A percentile compares a stretch with the other conserved stretches of the same genome.
Conservation (phyloP, 2,888 invertebrate genomes). For the Drosophila formosana region DNA sequence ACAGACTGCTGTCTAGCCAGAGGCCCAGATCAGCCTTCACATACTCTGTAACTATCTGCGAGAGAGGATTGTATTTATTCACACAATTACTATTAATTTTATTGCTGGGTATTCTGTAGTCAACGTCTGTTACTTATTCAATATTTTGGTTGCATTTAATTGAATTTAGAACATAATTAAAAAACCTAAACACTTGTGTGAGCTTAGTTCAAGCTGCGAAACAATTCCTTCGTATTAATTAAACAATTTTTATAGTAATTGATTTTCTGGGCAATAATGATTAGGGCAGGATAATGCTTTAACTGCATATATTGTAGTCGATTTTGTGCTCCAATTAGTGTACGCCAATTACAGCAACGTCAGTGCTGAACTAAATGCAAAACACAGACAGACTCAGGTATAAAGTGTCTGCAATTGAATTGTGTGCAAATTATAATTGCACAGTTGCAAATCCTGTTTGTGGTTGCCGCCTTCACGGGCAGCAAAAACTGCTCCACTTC, state of each 20-base stretch:
- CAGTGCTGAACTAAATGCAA: not conserved
- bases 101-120: conserved; percentile 7
- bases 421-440: conserved; percentile 34
- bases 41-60: conserved; percentile 1
- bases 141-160: conserved; percentile 12
- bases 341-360: conserved; percentile 1
- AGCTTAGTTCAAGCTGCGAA: not conserved
- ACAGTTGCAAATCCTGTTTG: conserved; percentile 23
- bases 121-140: not conserved
- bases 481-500: not conserved
- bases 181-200: conserved; percentile 16
- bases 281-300: conserved; percentile 2
- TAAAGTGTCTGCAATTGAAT: conserved; percentile 25
- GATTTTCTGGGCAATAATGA: conserved; percentile 4
- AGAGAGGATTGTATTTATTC: not conserved
- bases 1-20: conserved; percentile 8
- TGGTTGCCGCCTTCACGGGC: conserved; percentile 1
- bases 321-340: conserved; percentile 1
- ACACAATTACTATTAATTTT: no score
- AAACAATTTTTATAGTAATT: conserved; percentile 10
- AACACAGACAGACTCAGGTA: not conserved
- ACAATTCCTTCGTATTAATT: conserved; percentile 14
- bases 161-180: conserved; percentile 35
- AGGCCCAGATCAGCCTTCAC: conserved; percentile 9
- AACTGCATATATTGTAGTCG: not conserved